Base-by-base conservation (phyloP, 1,140 invertebrate species). In the Aphis gossypii region DNA sequence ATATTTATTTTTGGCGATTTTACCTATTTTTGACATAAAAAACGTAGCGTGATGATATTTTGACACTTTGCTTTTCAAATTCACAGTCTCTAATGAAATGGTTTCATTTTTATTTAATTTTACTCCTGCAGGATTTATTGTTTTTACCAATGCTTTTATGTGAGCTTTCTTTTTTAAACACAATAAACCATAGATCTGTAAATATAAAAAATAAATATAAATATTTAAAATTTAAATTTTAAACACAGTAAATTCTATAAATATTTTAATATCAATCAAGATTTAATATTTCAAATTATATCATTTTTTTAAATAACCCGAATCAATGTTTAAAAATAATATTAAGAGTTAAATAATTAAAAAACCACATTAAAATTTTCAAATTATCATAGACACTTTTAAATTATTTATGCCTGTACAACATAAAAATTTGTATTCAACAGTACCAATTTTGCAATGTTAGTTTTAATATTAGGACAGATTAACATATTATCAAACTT, bases 11-110 rank as follows among this genome's bases (percentile, higher is more conserved):
- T 25, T 76, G 18, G 44, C 20, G 25, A 86, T 83, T 48, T 91
- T 92, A 95, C 94, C 95, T 35, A 95, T 94, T 93, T 95, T 95
- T 84, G 95, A 95, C 95, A 96, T 96, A 68, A 95, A 94, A 18
- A 95, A 94, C 1, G 96, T 95, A 86, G 93, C 94, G 56, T 94
- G 89, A 14, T 95, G 94, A 46, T 93, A 90, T 84, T 86, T 93
- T 41, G 82, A 93, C 1, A 56, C 25, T 54, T 54, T 83, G 54
- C n/a, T 41, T 84, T 93, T 86, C 14, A 93, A 41, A 84, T 93
- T 84, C 41, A 93, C 25, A 41, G 9, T 56, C 1, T 84, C 38
- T 41, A 84, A 30, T 41, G 48, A 51, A 44, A 93, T 54, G 14
- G 6, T 30, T 23, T 84, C 82, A 51, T 86, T 82, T 51, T 54